These are phyloP conservation scores for Trypoxylus dichotomus DNA, from an alignment of 1,140 invertebrate genomes.

Conservation along the genomic window DNA sequence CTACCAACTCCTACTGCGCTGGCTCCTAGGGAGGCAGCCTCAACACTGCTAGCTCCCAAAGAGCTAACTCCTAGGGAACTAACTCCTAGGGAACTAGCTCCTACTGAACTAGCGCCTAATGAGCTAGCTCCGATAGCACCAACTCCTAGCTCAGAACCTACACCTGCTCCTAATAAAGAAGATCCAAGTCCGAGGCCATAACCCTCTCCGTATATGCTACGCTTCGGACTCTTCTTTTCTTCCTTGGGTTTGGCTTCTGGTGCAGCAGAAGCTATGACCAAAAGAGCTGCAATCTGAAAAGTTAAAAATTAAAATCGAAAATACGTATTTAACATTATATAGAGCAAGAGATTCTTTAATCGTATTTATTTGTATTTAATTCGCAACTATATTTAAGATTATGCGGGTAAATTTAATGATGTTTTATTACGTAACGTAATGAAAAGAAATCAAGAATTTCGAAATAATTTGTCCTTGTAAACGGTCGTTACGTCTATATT, in stretches of 20 bases:
- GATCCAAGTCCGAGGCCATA: neutral
- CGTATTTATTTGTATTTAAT: too few species aligned
- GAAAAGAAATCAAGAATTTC: neutral
- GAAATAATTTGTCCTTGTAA: neutral
- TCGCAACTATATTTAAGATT: too few species aligned
- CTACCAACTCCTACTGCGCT: neutral
- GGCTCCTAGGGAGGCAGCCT: neutral
- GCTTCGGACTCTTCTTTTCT: neutral
- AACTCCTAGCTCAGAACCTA: neutral
- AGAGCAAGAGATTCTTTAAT: too few species aligned
- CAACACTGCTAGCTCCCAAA: neutral
- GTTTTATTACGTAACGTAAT: neutral
- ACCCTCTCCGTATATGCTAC: neutral
- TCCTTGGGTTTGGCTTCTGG: slow-evolving; percentile 1
- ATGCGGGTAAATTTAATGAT: too few species aligned
- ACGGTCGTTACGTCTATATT: neutral
- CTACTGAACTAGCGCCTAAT: neutral
- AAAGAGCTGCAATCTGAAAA: slow-evolving; percentile 11
- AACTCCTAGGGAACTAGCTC: neutral
- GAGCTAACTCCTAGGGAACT: neutral
- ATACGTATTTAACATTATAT: too few species aligned
- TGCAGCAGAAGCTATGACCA: neutral
- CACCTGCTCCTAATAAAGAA: neutral
- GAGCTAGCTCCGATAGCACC: neutral
- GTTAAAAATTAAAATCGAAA: neutral